A percentile compares a stretch with the other conserved stretches of the same genome.
Evolutionary conservation across 2,888 invertebrate genomes (phyloP).

Genomic region (Uloborus plumipes): DNA sequence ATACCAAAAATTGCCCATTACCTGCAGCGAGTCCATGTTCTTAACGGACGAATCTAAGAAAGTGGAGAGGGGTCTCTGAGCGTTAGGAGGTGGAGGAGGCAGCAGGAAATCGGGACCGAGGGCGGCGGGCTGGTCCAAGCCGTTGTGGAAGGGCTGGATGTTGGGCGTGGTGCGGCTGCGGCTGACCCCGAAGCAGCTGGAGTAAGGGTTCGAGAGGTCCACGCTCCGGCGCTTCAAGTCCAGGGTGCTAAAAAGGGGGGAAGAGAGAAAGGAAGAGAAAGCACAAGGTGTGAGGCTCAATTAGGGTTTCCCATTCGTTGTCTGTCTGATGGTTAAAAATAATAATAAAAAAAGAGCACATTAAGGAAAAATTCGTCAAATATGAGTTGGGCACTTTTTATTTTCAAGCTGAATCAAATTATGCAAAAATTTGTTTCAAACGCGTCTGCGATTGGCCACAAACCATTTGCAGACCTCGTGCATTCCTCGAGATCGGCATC

Average conservation of each 20-base stretch:
- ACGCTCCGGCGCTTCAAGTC: constrained; percentile 47
- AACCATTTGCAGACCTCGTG: no score
- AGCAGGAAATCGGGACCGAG: constrained; percentile 15
- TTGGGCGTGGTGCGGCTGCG: constrained; percentile 57
- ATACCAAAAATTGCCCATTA: not conserved
- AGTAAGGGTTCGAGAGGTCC: constrained; percentile 47
- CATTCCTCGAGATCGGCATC: no score
- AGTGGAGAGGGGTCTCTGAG: constrained; percentile 56
- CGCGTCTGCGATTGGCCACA: no score
- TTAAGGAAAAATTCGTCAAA: not conserved
- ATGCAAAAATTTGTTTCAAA: no score
- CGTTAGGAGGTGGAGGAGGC: constrained; percentile 44
- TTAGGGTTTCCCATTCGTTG: constrained; percentile 34
- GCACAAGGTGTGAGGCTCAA: constrained; percentile 41
- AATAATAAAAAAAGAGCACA: not conserved
- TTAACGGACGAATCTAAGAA: constrained; percentile 47
- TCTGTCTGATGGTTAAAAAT: no score
- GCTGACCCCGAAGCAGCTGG: constrained; percentile 36
- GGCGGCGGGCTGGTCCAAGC: constrained; percentile 1
- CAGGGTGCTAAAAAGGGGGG: constrained; percentile 16
- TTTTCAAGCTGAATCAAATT: no score
- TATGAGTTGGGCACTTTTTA: no score
- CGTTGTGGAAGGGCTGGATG: constrained; percentile 37
- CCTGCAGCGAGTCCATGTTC: constrained; percentile 55
- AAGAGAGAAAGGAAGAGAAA: constrained; percentile 21